phyloP scores from a whole-genome alignment of 2,797 vertebrate genomes.

The Chaunax sp. region DNA sequence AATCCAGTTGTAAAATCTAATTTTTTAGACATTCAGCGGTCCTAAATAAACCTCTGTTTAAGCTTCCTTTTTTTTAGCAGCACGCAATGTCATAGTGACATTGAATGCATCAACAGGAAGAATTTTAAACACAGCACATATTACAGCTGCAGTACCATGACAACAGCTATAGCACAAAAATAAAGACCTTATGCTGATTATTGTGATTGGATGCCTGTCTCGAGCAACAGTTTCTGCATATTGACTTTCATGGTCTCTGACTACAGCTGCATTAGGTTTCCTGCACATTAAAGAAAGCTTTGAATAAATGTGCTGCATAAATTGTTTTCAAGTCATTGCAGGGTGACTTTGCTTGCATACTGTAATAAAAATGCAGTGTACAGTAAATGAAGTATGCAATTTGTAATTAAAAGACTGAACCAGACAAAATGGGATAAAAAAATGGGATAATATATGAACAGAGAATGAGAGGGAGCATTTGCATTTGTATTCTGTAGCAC shows the following conservation, averaged over 20 bases:
- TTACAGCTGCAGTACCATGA: too few species aligned
- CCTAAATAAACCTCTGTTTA: too few species aligned
- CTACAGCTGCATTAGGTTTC: neutral
- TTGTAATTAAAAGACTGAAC: conserved; percentile 20
- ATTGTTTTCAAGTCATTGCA: conserved; percentile 1
- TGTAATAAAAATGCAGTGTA: conserved; percentile 12
- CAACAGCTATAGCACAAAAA: too few species aligned
- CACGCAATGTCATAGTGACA: too few species aligned
- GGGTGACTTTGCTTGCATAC: conserved; percentile 1
- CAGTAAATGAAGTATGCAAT: too few species aligned
- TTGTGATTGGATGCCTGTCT: neutral
- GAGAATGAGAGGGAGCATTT: too few species aligned
- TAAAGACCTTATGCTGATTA: too few species aligned
- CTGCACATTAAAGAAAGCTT: neutral
- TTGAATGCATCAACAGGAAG: too few species aligned
- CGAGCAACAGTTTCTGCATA: neutral
- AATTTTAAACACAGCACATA: too few species aligned
- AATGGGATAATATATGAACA: neutral
- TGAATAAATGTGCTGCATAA: neutral
- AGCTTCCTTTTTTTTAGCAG: too few species aligned
- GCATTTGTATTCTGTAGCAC: neutral
- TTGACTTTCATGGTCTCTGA: neutral
- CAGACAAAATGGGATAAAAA: neutral
- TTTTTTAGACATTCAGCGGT: too few species aligned
- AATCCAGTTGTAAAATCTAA: too few species aligned